Percentiles rank a stretch among this genome's conserved stretches.
Evolutionary conservation across 2,888 invertebrate species (phyloP).

Genomic region (Tetheella fluctuosa): DNA sequence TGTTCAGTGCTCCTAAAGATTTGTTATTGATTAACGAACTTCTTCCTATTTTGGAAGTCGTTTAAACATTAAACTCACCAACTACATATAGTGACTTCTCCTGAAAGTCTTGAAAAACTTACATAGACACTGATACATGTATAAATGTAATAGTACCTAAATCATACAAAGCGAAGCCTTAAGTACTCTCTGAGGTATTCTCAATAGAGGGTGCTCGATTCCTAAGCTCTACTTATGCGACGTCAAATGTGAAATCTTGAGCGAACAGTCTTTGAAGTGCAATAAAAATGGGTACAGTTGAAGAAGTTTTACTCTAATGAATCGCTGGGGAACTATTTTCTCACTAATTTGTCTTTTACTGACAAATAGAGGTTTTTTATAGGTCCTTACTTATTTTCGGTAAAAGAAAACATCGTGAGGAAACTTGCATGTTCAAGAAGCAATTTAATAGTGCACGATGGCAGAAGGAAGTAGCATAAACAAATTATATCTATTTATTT

Average conservation of each 20-base stretch:
- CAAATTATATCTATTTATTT: too few relatives aligned
- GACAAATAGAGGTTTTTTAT: not conserved
- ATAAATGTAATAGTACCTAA: not conserved
- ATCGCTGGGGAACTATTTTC: not conserved
- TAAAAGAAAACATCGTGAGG: too few relatives aligned
- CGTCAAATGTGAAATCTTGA: constrained; percentile 23
- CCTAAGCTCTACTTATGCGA: constrained; percentile 29
- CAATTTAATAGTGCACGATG: not conserved
- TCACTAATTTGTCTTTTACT: not conserved
- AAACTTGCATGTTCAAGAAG: not conserved
- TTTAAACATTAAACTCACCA: too few relatives aligned
- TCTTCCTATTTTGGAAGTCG: too few relatives aligned
- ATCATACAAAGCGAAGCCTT: constrained; percentile 25
- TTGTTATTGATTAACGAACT: too few relatives aligned
- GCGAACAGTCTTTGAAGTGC: constrained; percentile 10
- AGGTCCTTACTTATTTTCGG: too few relatives aligned
- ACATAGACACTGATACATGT: not conserved
- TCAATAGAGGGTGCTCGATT: constrained; percentile 30
- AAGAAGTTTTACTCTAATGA: not conserved
- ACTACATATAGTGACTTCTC: not conserved
- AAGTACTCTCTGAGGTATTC: constrained; percentile 35
- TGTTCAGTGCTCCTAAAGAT: too few relatives aligned
- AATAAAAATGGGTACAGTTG: not conserved
- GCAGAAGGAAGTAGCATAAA: too few relatives aligned
- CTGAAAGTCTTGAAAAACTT: not conserved